Conservation (phyloP, 64 coral and sea anemone genomes). For the Dendronephthya gigantea region DNA sequence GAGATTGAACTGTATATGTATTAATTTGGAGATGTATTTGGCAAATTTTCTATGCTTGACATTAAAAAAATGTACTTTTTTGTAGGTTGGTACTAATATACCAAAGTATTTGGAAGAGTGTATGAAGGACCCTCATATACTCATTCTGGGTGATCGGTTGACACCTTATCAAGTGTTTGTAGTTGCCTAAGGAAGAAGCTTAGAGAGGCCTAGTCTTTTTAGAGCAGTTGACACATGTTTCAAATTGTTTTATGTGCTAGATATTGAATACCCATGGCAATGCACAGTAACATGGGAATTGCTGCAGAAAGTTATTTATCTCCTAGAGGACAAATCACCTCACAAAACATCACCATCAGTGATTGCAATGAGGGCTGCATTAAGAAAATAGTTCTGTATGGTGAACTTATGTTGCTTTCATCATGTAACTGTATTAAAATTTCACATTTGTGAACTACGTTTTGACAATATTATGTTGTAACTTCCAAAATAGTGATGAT, state of each 20-base stretch:
- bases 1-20: too few species aligned
- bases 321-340: background rate
- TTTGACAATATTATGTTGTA: too few species aligned
- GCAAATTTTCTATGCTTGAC: too few species aligned
- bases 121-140: background rate
- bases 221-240: background rate
- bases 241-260: background rate
- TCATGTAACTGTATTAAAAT: too few species aligned
- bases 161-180: background rate
- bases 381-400: too few species aligned
- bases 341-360: background rate
- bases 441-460: too few species aligned
- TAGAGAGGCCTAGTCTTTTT: background rate
- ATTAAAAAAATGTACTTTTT: background rate
- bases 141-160: background rate
- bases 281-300: background rate
- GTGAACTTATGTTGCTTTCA: too few species aligned
- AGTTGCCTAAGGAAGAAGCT: background rate
- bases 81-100: background rate
- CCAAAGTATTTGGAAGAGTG: background rate
- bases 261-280: background rate
- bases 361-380: too few species aligned
- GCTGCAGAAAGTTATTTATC: background rate
- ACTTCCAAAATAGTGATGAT: too few species aligned
- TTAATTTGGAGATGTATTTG: too few species aligned